Conservation (phyloP, 1,140 invertebrate species). For the Geopemphigus sp. region DNA sequence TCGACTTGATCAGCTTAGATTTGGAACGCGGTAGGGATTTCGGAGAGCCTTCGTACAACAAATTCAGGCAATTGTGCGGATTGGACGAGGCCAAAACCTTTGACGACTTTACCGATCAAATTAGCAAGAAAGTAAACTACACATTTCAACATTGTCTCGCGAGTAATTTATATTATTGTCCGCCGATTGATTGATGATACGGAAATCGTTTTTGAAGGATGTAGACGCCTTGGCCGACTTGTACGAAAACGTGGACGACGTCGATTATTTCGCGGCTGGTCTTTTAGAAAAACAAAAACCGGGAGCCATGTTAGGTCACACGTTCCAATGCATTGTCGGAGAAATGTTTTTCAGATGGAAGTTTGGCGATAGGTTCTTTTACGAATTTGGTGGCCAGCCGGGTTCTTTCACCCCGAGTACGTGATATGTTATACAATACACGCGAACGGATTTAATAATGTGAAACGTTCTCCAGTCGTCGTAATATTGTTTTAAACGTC, state of each 20-base stretch:
- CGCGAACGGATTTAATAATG: no score
- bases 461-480: no score
- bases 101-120: conserved; percentile 57
- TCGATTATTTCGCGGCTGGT: conserved; percentile 89
- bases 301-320: conserved; percentile 79
- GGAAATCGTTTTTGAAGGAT: conserved; percentile 54
- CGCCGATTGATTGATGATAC: background rate
- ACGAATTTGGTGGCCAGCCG: conserved; percentile 67
- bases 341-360: conserved; percentile 83
- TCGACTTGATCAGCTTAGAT: conserved; percentile 79
- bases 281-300: conserved; percentile 78
- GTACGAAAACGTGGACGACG: conserved; percentile 70
- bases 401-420: conserved; percentile 69
- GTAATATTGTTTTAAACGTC: no score
- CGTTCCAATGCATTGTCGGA: conserved; percentile 83
- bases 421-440: no score
- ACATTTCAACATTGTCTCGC: background rate
- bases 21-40: conserved; percentile 85
- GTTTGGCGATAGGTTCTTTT: conserved; percentile 80
- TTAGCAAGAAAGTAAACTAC: background rate
- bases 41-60: conserved; percentile 79
- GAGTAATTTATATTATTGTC: no score
- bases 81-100: conserved; percentile 61
- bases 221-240: conserved; percentile 57
- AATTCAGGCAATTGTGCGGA: conserved; percentile 74